A percentile compares a stretch with the other conserved stretches of the same genome.
phyloP scores from a whole-genome alignment of 1,140 invertebrate genomes.

The Aphidius gifuensis region DNA sequence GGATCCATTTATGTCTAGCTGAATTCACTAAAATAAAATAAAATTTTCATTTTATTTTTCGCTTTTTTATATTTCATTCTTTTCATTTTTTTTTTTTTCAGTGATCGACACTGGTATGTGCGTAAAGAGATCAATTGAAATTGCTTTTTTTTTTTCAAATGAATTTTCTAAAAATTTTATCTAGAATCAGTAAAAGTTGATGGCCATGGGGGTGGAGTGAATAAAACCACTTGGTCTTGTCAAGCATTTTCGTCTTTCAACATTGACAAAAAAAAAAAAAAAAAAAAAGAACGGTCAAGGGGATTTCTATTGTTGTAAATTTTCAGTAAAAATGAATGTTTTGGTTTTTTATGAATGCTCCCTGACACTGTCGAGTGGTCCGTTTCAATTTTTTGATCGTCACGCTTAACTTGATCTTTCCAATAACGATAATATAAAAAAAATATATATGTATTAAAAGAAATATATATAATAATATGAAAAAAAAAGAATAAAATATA shows the following conservation, averaged over 20 bases:
- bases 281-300: neutral
- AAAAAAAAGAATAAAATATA: neutral
- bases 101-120: too few species aligned
- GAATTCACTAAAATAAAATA: too few species aligned
- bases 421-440: slow-evolving; percentile 7
- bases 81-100: too few species aligned
- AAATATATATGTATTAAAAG: neutral
- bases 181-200: neutral
- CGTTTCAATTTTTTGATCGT: slow-evolving; percentile 9
- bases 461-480: too few species aligned
- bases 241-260: slow-evolving; percentile 12
- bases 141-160: too few species aligned
- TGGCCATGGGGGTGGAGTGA: slow-evolving; percentile 7
- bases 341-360: slow-evolving; percentile 17
- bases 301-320: slow-evolving; percentile 8
- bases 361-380: slow-evolving; percentile 8
- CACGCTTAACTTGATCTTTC: slow-evolving; percentile 5
- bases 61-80: too few species aligned
- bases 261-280: neutral
- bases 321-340: slow-evolving; percentile 16
- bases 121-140: too few species aligned
- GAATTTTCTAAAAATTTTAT: too few species aligned
- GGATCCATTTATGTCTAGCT: too few species aligned
- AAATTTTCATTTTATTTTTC: too few species aligned
- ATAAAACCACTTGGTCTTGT: neutral